These are phyloP conservation scores for Hyposmocoma kahamanoa DNA, from an alignment of 1,140 invertebrate species.

Conservation along the genomic window DNA sequence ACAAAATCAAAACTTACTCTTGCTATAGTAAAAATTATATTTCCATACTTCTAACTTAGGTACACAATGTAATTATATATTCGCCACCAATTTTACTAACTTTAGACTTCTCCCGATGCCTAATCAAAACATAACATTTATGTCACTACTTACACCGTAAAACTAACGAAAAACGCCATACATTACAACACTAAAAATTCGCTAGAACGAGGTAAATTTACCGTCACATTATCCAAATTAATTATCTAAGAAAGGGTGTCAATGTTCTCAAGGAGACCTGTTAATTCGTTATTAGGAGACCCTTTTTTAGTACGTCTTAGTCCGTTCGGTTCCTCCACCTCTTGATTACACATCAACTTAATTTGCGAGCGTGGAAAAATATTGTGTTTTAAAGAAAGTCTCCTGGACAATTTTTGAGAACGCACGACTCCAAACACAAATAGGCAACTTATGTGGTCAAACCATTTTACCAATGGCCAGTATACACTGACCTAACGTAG, in stretches of 20 bases:
- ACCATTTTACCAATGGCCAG: slow-evolving; percentile 60
- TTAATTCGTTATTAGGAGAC: no score
- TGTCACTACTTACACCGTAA: slow-evolving; percentile 44
- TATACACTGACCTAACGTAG: no score
- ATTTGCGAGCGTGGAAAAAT: no score
- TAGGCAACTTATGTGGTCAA: slow-evolving; percentile 52
- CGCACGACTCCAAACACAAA: slow-evolving; percentile 40
- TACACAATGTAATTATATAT: no score
- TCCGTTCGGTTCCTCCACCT: background rate
- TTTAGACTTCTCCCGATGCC: no score
- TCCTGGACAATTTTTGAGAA: slow-evolving; percentile 22
- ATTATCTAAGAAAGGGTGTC: slow-evolving; percentile 42
- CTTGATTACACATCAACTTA: background rate
- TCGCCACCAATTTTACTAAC: no score
- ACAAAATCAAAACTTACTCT: no score
- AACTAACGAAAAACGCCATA: slow-evolving; percentile 60
- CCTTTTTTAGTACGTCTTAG: no score
- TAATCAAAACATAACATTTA: slow-evolving; percentile 62
- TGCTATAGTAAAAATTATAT: no score
- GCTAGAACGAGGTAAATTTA: slow-evolving; percentile 56
- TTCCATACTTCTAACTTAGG: no score
- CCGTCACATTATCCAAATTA: slow-evolving; percentile 49
- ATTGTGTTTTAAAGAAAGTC: no score
- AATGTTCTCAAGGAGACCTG: slow-evolving; percentile 31
- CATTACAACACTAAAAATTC: slow-evolving; percentile 68